These are phyloP conservation scores for Phoenicopterus ruber DNA, from an alignment of 2,113 vertebrate genomes.

Conservation along the genomic window DNA sequence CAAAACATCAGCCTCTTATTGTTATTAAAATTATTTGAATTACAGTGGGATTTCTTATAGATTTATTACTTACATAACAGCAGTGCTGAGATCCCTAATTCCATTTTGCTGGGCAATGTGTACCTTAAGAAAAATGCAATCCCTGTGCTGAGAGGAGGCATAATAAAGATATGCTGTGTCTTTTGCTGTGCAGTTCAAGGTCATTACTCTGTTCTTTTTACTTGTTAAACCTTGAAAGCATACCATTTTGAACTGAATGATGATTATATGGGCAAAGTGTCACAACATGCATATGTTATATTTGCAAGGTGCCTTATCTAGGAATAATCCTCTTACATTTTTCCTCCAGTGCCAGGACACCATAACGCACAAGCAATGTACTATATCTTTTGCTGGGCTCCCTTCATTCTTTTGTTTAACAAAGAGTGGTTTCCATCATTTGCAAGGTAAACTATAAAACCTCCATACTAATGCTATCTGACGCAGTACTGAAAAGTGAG, in stretches of 20 bases:
- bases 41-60: neutral
- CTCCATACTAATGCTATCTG: constrained; percentile 31
- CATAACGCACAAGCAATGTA: neutral
- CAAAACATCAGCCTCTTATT: neutral
- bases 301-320: constrained; percentile 32
- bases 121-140: neutral
- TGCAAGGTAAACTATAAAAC: constrained; percentile 53
- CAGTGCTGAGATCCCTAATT: neutral
- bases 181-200: neutral
- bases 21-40: neutral
- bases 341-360: constrained; percentile 15
- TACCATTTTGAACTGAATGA: constrained; percentile 1
- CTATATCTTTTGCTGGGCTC: constrained; percentile 20
- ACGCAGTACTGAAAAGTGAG: constrained; percentile 57
- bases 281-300: neutral
- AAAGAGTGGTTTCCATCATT: constrained; percentile 54
- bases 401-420: constrained; percentile 55
- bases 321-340: constrained; percentile 45
- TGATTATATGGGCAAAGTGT: constrained; percentile 10
- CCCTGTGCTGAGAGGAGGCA: neutral
- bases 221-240: constrained; percentile 7
- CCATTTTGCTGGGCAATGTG: neutral
- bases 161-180: neutral
- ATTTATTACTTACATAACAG: neutral
- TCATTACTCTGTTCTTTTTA: neutral